Evolutionary conservation across 1,140 invertebrate species (phyloP).

Genomic region (Leptinotarsa defecta): DNA sequence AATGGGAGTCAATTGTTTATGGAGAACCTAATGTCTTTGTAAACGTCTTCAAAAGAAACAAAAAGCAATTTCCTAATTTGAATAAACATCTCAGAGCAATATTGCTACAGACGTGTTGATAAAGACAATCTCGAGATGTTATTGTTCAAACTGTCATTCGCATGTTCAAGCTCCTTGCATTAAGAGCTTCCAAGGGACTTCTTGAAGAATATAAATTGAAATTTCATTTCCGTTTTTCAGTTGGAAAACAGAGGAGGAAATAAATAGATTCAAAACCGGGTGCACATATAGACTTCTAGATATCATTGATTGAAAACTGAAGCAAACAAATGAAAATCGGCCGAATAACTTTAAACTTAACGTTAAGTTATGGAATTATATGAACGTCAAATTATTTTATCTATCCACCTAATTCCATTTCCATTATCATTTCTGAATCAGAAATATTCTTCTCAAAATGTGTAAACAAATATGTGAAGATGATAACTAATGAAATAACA

Average conservation of each 20-base stretch:
- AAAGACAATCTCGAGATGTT: slow-evolving; percentile 29
- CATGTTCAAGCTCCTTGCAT: slow-evolving; percentile 23
- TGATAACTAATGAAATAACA: no score
- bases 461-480: no score
- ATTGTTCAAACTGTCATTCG: slow-evolving; percentile 30
- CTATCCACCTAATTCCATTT: no score
- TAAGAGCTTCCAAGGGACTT: slow-evolving; percentile 25
- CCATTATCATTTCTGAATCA: no score
- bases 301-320: not conserved
- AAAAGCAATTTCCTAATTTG: slow-evolving; percentile 31
- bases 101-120: slow-evolving; percentile 26
- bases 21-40: slow-evolving; percentile 24
- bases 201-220: slow-evolving; percentile 28
- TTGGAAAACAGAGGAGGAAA: slow-evolving; percentile 21
- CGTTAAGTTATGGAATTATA: no score
- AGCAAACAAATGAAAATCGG: no score
- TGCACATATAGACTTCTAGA: no score
- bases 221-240: slow-evolving; percentile 24
- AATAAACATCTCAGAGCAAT: slow-evolving; percentile 32
- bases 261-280: no score
- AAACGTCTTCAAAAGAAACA: slow-evolving; percentile 21
- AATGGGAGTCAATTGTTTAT: slow-evolving; percentile 14
- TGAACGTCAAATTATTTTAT: no score
- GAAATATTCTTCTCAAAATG: no score
- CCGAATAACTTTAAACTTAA: no score